Base-by-base conservation (phyloP, 2,888 invertebrate species). In the Stenodema calcarata region DNA sequence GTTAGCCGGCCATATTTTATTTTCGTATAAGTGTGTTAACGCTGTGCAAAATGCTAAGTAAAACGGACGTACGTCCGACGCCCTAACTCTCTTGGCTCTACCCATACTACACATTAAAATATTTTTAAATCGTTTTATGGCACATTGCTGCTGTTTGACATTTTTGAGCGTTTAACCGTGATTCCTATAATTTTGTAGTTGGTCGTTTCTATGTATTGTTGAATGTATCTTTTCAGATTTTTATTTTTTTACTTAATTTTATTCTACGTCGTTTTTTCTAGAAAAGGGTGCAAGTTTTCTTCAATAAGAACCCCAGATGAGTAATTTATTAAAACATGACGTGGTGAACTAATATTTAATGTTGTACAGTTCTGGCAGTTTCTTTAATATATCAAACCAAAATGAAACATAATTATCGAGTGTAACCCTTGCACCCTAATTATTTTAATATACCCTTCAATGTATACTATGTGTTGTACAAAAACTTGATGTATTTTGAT, bases 181-280 rank as follows among this genome's bases (percentile, higher is more conserved):
- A 80, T 80, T 80, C 62, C 54, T 80, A 80, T 80, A 6, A 73
- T 73, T 73, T 73, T 30, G 16, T 62, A 62, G 18, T 73, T 73
- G 7, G 35, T 73, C 12, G 27, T 69, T 41, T 62, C 23, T 14
- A 12, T 73, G 35, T 84, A 44, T 44, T 75, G 73, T 84, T 73
- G 75, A 83, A 44, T 41, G 75, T 47, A 47, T 73, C 18, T 30
- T 42, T 84, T 42, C 73, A 73, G 44, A 44, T 73, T 28, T 84
- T 73, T 73, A 84, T 73, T 84, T 84, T 84, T 84, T 73, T 82
- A 82, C 28, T 50, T 50, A 81, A 23, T 81, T 78, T 78, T 16
- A 44, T 44, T 78, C 12, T 23, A 2, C 0, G 23, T 75, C n/a
- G 18, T 44, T 78, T 78, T 78, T 44, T 78, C 16, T 35, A 44